phyloP scores from a whole-genome alignment of 2,888 invertebrate species.

The Eulithis prunata region DNA sequence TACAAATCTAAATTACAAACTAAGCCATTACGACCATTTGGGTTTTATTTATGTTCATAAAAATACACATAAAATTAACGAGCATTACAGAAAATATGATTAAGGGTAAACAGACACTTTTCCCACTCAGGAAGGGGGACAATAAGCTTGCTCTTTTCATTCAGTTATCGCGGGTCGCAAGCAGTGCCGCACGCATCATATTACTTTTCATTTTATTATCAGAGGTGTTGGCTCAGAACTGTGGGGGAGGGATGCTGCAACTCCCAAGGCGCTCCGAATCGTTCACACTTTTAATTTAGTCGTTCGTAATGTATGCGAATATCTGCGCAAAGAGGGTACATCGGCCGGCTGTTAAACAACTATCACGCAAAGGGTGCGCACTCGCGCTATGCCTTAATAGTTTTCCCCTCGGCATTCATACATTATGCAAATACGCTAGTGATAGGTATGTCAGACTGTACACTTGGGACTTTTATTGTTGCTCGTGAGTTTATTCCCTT shows the following conservation, averaged over 20 bases:
- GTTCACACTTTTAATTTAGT: constrained; percentile 84
- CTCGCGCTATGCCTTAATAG: constrained; percentile 72
- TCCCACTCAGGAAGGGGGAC: constrained; percentile 61
- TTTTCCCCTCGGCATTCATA: constrained; percentile 79
- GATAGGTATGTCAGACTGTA: constrained; percentile 76
- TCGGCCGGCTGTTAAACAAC: constrained; percentile 75
- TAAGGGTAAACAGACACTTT: constrained; percentile 52
- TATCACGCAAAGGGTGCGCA: constrained; percentile 76
- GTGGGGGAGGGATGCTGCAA: constrained; percentile 45
- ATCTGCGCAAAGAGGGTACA: constrained; percentile 67
- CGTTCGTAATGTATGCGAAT: constrained; percentile 81
- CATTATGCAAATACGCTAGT: constrained; percentile 83
- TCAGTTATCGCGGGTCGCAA: constrained; percentile 72
- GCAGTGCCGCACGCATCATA: constrained; percentile 78
- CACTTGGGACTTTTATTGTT: constrained; percentile 83
- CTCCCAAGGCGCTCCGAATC: constrained; percentile 68
- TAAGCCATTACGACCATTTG: constrained; percentile 26
- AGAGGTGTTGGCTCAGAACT: constrained; percentile 58
- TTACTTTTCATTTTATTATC: constrained; percentile 80
- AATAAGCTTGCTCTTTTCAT: constrained; percentile 68
- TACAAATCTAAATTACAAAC: constrained; percentile 26
- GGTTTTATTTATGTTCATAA: constrained; percentile 26
- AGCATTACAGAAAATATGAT: constrained; percentile 32
- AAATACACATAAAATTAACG: constrained; percentile 33
- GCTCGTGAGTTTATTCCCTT: constrained; percentile 80